A percentile compares a stretch with the other conserved stretches of the same genome.
Evolutionary conservation across 37 sponge, comb jelly and placozoan species (phyloP).

Genomic region (Hormiphora californensis): DNA sequence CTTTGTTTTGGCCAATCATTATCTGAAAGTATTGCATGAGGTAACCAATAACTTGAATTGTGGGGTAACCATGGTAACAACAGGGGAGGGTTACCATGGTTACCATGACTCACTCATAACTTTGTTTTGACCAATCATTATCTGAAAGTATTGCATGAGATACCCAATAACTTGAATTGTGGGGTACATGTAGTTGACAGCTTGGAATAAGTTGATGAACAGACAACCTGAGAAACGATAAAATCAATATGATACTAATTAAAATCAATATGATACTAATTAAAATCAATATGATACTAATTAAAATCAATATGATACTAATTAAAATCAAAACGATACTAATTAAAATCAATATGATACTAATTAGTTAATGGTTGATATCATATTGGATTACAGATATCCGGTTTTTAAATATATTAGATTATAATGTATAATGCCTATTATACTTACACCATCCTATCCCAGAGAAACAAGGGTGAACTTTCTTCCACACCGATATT

Average conservation of each 20-base stretch:
- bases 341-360: background rate
- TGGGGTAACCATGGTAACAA: background rate
- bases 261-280: background rate
- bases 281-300: background rate
- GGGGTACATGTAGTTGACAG: constrained; percentile 3
- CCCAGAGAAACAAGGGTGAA: constrained; percentile 17
- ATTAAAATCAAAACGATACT: background rate
- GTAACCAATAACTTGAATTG: too few relatives aligned
- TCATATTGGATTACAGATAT: too few relatives aligned
- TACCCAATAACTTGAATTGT: background rate
- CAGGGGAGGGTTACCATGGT: background rate
- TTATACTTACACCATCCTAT: constrained; percentile 49
- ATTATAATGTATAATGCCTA: too few relatives aligned
- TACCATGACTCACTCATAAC: background rate
- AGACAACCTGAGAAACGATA: background rate
- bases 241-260: background rate
- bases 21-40: too few relatives aligned
- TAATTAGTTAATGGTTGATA: too few relatives aligned
- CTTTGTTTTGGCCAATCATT: too few relatives aligned
- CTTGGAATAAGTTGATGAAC: background rate
- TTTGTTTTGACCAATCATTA: background rate
- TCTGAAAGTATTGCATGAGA: background rate
- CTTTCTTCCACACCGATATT: constrained; percentile 44
- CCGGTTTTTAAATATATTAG: too few relatives aligned
- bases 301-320: background rate